Conservation (phyloP, 2,797 vertebrate genomes). For the Muscicapa comitata region DNA sequence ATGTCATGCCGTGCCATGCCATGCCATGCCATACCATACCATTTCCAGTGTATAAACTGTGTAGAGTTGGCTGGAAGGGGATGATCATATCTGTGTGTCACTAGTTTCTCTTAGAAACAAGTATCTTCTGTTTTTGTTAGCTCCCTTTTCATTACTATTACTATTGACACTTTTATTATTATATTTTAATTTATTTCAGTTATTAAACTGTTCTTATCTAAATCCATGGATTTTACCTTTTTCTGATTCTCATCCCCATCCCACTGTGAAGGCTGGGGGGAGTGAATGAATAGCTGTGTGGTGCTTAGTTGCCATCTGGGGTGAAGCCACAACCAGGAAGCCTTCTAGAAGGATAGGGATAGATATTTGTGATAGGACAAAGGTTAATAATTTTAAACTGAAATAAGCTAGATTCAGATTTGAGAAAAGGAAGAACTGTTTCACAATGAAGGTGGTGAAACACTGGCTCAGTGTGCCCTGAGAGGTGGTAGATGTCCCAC, state of each 20-base stretch:
- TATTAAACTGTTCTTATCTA: background rate
- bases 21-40: background rate
- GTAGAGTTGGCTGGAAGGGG: background rate
- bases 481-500: background rate
- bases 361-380: background rate
- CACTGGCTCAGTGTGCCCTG: background rate
- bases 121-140: background rate
- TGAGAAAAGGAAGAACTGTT: background rate
- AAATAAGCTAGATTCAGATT: background rate
- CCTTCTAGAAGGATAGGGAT: background rate
- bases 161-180: background rate
- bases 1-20: background rate
- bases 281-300: background rate
- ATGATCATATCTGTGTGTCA: rapidly evolving
- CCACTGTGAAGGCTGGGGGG: rapidly evolving
- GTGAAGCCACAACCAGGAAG: rapidly evolving
- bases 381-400: background rate
- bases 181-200: background rate
- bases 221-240: background rate
- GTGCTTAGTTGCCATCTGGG: background rate
- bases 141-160: background rate
- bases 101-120: background rate
- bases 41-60: background rate
- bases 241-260: background rate
- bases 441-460: background rate